Evolutionary conservation across 2,797 vertebrate species (phyloP), one percentile per base, ranked within the genome.

Genomic region (Adrianichthys oophorus): DNA sequence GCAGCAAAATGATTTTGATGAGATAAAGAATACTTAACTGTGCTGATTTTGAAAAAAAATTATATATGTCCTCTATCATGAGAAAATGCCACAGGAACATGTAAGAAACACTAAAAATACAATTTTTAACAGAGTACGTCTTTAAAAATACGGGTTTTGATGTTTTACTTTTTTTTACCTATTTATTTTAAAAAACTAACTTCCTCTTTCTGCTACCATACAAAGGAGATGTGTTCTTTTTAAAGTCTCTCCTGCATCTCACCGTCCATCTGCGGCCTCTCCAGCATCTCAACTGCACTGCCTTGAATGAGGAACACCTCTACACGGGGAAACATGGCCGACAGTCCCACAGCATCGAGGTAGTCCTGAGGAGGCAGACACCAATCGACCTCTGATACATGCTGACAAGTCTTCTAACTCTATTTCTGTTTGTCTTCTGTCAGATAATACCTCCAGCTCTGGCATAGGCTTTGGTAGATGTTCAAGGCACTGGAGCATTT

Each of bases 261-360:
- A 94, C 93, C 93, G 37, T 94, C 93, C 88, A 93, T 87, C 15
- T 67, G 84, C 0, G 93, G 92, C 50, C 66, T 87, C 80, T 93
- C 93, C 72, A 94, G 70, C 92, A 94, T 93, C 47, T 94, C 93
- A 62, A 94, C 89, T 2, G 93, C 90, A 59, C 92, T 92, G 48
- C 92, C 91, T 62, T 94, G 92, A 71, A 94, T 94, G 32, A 94
- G 89, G 67, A 91, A 94, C 65, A 94, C 91, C 67, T 94, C 93
- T 2, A 94, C 93, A 26, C 93, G 90, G 51, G 93, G 93, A 72
- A 93, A 94, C 76, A 94, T 84, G 4, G 71, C 67, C 0, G 92
- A 94, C 59, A 94, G 74, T 18, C 93, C 92, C 62, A 92, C 74
- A 73, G 87, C 83, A 83, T 94, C 93, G 68, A 94, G 79, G 76